A percentile compares a stretch with the other conserved stretches of the same genome.
These are phyloP conservation scores for Acanthacorydalis orientalis DNA, from an alignment of 2,888 invertebrate genomes.

Conservation along the genomic window DNA sequence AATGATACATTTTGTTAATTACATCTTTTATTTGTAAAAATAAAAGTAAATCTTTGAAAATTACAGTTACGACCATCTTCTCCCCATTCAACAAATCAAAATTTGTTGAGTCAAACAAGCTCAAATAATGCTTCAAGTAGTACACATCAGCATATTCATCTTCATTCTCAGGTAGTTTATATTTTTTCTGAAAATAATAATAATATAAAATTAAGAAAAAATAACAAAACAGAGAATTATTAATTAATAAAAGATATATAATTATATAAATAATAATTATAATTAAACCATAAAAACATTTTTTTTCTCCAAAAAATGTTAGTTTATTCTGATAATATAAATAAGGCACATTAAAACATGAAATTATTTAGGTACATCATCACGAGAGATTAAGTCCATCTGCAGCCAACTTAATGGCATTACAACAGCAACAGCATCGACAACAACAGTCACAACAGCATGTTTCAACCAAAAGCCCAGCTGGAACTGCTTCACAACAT, in stretches of 20 bases:
- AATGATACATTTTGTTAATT: no score
- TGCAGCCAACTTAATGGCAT: slow-evolving; percentile 21
- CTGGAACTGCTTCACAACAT: slow-evolving; percentile 24
- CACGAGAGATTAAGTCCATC: slow-evolving; percentile 49
- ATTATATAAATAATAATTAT: slow-evolving; percentile 19
- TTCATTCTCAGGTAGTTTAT: slow-evolving; percentile 36
- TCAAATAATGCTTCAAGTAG: not conserved
- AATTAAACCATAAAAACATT: slow-evolving; percentile 17
- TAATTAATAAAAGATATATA: no score
- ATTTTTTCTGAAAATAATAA: slow-evolving; percentile 16
- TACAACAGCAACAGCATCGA: slow-evolving; percentile 13
- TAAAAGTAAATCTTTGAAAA: not conserved
- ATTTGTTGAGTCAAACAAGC: slow-evolving; percentile 6
- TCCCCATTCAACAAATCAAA: slow-evolving; percentile 18
- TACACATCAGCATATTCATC: slow-evolving; percentile 42
- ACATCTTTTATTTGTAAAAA: not conserved
- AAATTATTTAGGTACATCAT: slow-evolving; percentile 31
- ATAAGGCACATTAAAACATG: no score
- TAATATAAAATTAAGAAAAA: no score
- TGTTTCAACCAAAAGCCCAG: slow-evolving; percentile 18
- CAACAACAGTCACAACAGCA: slow-evolving; percentile 6
- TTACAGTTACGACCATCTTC: slow-evolving; percentile 19
- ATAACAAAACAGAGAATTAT: no score
- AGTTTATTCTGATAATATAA: no score
- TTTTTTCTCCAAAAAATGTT: no score